Base-by-base conservation (phyloP, 53 echinoderm and acorn worm genomes). In the Mesocentrotus franciscanus region DNA sequence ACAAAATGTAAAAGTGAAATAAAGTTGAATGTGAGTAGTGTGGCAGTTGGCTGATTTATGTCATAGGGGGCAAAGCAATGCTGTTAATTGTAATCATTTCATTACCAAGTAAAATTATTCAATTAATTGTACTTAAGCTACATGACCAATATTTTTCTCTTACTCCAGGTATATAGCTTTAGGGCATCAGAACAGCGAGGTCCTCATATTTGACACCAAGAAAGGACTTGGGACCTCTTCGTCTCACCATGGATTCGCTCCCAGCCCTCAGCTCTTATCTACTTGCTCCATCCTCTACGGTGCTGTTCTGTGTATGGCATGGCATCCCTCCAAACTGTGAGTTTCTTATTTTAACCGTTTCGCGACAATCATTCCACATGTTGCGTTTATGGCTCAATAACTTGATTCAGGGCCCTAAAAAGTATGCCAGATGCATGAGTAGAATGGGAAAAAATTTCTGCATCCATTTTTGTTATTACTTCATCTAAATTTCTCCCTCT, bases 321-420 rank as follows among this genome's bases (percentile, higher is more conserved):
- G 98, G 98, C 98, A 98, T 78, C 98, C 96, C 39, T 81, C 93
- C 17, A 98, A 97, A 95, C 90, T 95, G 98, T 98, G 64, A 97
- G 95, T 91, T 9, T 60, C 39, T 76, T 12, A 61, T 12, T 39
- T 1, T 39, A 39, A 39, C 39, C 1, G 3, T 39, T 39, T 39
- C 39, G 39, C 3, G 39, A 39, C 39, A 39, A 39, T 39, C 39
- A 39, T 39, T 39, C 39, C 39, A 39, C 39, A 39, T 39, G 1
- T 39, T 39, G 39, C 39, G 39, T 39, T 39, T 39, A 1, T 39
- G 39, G 39, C 39, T 39, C 39, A 39, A 1, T 39, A 39, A 39
- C 3, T 39, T 39, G 39, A 39, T 39, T 39, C 39, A 39, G 39
- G 39, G 39, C 39, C 39, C 39, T 39, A 39, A 39, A 39, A 39